A percentile compares a stretch with the other conserved stretches of the same genome.
phyloP scores from a whole-genome alignment of 2,113 vertebrate genomes.

The Brevimyrus niger region DNA sequence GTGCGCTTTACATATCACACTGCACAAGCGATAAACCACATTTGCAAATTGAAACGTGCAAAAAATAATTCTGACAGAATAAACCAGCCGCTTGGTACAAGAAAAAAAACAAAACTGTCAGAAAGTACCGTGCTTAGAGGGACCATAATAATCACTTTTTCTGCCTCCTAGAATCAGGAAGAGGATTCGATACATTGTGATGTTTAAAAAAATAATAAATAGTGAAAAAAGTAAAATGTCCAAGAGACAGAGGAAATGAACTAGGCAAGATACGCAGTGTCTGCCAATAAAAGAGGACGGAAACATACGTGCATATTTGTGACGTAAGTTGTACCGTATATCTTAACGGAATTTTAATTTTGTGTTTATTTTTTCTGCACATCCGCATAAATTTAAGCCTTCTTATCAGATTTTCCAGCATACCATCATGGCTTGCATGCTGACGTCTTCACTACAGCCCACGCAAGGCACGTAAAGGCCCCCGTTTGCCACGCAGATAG shows the following conservation, averaged over 20 bases:
- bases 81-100: conserved; percentile 72
- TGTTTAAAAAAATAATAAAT: conserved; percentile 60
- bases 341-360: conserved; percentile 17
- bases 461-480: conserved; percentile 70
- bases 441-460: conserved; percentile 62
- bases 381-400: conserved; percentile 67
- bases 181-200: conserved; percentile 79
- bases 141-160: conserved; percentile 75
- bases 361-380: conserved; percentile 4
- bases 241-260: conserved; percentile 67
- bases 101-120: conserved; percentile 56
- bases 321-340: conserved; percentile 30
- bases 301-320: conserved; percentile 46
- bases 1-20: conserved; percentile 40
- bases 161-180: conserved; percentile 72
- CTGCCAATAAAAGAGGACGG: conserved; percentile 51
- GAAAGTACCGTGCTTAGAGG: conserved; percentile 65
- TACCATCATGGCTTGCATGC: conserved; percentile 67
- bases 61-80: conserved; percentile 73
- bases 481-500: conserved; percentile 74
- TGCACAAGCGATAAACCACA: conserved; percentile 61
- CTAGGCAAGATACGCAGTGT: conserved; percentile 63
- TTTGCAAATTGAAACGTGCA: conserved; percentile 88
- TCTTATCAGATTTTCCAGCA: conserved; percentile 73
- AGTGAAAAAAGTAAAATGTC: conserved; percentile 41